Evolutionary conservation across 2,113 vertebrate genomes (phyloP).

Genomic region (Diphyllodes magnificus): DNA sequence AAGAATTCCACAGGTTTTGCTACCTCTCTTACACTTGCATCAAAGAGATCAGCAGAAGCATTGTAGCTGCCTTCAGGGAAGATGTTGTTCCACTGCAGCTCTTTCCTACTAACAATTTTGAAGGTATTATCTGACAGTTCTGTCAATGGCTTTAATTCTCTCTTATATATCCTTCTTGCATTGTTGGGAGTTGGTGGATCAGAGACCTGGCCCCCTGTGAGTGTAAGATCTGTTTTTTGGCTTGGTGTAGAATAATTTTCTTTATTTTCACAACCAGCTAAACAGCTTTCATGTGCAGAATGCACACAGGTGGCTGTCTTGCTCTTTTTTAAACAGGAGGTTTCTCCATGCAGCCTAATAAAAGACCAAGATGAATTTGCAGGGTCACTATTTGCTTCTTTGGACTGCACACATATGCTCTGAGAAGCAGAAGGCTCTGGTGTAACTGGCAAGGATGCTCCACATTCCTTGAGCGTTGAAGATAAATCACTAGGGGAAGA

Average conservation of each 20-base stretch:
- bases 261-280: constrained; percentile 17
- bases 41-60: constrained; percentile 82
- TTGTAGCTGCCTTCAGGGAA: constrained; percentile 60
- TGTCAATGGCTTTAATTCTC: neutral
- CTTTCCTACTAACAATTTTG: neutral
- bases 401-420: neutral
- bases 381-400: neutral
- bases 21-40: constrained; percentile 29
- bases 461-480: neutral
- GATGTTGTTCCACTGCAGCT: neutral
- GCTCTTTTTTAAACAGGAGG: neutral
- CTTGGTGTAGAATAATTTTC: neutral
- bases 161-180: neutral
- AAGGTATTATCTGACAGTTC: constrained; percentile 2
- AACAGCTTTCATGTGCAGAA: neutral
- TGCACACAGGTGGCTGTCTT: neutral
- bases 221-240: neutral
- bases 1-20: constrained; percentile 6
- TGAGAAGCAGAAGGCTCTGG: neutral
- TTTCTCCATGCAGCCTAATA: neutral
- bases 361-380: neutral
- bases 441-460: neutral
- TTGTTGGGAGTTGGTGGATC: neutral
- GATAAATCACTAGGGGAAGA: neutral
- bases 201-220: neutral